These are phyloP conservation scores for Spisula solida DNA, from an alignment of 2,888 invertebrate genomes.

Conservation along the genomic window DNA sequence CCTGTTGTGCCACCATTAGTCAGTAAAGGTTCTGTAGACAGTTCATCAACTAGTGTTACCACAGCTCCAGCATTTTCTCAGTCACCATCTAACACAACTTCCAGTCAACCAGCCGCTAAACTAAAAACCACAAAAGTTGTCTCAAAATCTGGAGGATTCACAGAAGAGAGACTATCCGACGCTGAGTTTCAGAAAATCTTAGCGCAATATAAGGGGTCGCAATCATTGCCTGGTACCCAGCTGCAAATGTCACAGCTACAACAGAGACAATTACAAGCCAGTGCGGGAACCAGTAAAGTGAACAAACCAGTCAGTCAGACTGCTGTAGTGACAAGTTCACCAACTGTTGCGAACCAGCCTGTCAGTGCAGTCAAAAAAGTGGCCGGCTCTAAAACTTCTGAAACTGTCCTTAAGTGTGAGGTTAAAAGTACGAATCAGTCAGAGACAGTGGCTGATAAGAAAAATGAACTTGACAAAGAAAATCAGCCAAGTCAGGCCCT, in stretches of 20 bases:
- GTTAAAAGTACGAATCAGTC: background rate
- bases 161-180: constrained; percentile 60
- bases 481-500: constrained; percentile 2
- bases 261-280: constrained; percentile 34
- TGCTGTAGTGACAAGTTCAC: background rate
- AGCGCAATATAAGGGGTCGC: constrained; percentile 51
- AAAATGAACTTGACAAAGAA: constrained; percentile 5
- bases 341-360: background rate
- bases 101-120: constrained; percentile 39
- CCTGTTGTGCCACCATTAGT: background rate
- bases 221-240: constrained; percentile 1
- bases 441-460: background rate
- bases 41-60: background rate
- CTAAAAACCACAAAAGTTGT: constrained; percentile 65
- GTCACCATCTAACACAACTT: background rate
- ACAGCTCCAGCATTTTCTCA: background rate
- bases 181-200: constrained; percentile 67
- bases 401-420: background rate
- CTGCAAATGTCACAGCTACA: background rate
- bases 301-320: background rate
- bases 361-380: background rate
- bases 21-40: constrained; percentile 19
- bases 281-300: constrained; percentile 27
- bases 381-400: background rate
- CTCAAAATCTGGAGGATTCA: constrained; percentile 65